Evolutionary conservation across 2,888 invertebrate genomes (phyloP).

Genomic region (Caenorhabditis virilis): DNA sequence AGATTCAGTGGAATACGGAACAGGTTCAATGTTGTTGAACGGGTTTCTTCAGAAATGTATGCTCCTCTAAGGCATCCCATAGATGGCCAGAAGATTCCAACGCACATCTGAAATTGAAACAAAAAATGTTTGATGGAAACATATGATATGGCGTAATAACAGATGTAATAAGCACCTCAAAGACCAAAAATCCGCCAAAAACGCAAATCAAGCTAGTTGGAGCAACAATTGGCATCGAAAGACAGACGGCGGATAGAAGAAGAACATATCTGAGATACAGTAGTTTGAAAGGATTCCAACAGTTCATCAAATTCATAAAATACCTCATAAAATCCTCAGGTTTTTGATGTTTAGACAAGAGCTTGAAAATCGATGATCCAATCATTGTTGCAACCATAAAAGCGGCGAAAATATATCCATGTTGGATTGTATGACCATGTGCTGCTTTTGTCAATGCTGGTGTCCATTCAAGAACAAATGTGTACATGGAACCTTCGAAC

Average conservation of each 20-base stretch:
- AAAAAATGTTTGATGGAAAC: no score
- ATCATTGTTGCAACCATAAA: slow-evolving; percentile 73
- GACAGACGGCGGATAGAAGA: slow-evolving; percentile 69
- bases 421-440: slow-evolving; percentile 69
- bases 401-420: slow-evolving; percentile 72
- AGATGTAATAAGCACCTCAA: no score
- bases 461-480: slow-evolving; percentile 73
- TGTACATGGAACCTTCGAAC: slow-evolving; percentile 73
- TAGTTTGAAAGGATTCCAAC: not conserved
- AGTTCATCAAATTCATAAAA: not conserved
- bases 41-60: slow-evolving; percentile 72
- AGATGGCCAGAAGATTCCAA: slow-evolving; percentile 73
- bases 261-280: slow-evolving; percentile 66
- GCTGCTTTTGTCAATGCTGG: slow-evolving; percentile 70
- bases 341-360: slow-evolving; percentile 37
- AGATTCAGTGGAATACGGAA: slow-evolving; percentile 72
- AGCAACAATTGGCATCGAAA: slow-evolving; percentile 70
- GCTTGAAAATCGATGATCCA: slow-evolving; percentile 71
- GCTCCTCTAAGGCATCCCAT: slow-evolving; percentile 70
- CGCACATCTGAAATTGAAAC: slow-evolving; percentile 67
- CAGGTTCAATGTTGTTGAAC: slow-evolving; percentile 72
- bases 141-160: no score
- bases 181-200: slow-evolving; percentile 71
- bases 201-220: slow-evolving; percentile 64
- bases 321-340: slow-evolving; percentile 71